Evolutionary conservation across 2,888 invertebrate genomes (phyloP), one percentile per base, ranked within the genome.

Genomic region (Orchesella flavescens): DNA sequence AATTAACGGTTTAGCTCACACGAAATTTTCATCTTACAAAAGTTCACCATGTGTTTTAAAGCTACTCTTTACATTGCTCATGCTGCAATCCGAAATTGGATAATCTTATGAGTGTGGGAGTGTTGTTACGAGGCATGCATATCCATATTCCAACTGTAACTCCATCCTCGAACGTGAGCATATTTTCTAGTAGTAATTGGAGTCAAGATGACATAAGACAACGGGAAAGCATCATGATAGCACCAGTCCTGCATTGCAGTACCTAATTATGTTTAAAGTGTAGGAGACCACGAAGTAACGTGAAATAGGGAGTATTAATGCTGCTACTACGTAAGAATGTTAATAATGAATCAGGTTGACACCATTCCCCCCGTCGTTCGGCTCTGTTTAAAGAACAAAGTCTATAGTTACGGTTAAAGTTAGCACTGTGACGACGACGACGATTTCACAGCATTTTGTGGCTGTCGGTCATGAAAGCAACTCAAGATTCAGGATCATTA

Each of bases 301-400:
- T 23, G 63, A 23, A 24, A 63, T 4, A 34, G 34, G 34, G 34
- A 34, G 34, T 34, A 34, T n/a, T n/a, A 34, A 7, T 34, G 7
- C 34, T n/a, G 7, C 34, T 34, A 34, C 34, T 34, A 34, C 34
- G 7, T 34, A 34, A 34, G 17, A 71, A 24, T 71, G 23, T 53
- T 71, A 71, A 71, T 71, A 71, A 71, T 71, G 55, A 71, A 71
- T 53, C 5, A 71, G 53, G 23, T 21, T 71, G 69, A 71, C 69
- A 71, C 69, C 49, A 71, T 71, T 71, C 19, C 49, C 24, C 13
- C 7, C 59, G n/a, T 61, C 61, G 53, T 53, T 5, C 17, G 53
- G 53, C 53, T 53, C 34, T 2, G 34, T 53, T 53, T 17, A 53
- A 53, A 17, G 53, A 2, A n/a, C 10, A 53, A 13, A 53, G 53